phyloP scores from a whole-genome alignment of 2,888 invertebrate genomes.

The Eupithecia inturbata region DNA sequence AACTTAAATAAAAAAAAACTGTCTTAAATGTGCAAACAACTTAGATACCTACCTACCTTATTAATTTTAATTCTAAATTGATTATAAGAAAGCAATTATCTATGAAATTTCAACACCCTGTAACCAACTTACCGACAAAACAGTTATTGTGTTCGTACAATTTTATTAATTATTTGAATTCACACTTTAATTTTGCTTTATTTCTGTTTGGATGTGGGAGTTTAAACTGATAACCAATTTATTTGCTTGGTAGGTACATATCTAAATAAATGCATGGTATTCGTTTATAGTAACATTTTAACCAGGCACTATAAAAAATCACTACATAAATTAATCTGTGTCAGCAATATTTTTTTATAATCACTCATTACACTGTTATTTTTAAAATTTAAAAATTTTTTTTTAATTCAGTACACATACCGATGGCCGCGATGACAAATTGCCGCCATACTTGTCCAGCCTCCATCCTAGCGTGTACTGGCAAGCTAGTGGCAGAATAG shows the following conservation, averaged over 20 bases:
- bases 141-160: neutral
- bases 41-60: neutral
- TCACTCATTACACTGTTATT: neutral
- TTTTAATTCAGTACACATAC: neutral
- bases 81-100: neutral
- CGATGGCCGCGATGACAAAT: constrained; percentile 7
- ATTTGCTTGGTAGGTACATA: neutral
- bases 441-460: constrained; percentile 73
- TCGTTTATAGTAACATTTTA: neutral
- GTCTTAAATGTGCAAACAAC: neutral
- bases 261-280: neutral
- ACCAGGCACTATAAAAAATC: neutral
- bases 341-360: neutral
- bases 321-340: neutral
- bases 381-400: neutral
- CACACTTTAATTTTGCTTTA: neutral
- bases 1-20: neutral
- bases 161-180: neutral
- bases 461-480: constrained; percentile 80
- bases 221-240: neutral
- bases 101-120: neutral
- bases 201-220: neutral
- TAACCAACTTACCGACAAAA: neutral
- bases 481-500: neutral
- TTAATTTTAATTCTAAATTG: neutral